These are phyloP conservation scores for Linyphia triangularis DNA, from an alignment of 2,888 invertebrate species.

Conservation along the genomic window DNA sequence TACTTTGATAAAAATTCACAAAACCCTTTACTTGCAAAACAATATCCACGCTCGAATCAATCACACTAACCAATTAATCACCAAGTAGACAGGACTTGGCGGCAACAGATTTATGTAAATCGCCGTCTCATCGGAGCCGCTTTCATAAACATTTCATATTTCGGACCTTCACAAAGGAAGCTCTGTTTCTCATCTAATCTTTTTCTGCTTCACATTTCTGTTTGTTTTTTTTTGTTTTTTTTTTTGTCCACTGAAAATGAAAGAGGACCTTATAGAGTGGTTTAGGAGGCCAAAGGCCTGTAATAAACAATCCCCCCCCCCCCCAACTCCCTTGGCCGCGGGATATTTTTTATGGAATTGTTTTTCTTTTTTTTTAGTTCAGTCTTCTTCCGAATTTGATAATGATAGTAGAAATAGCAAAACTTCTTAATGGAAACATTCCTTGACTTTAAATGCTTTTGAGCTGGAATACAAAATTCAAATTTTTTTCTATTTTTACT, in stretches of 20 bases:
- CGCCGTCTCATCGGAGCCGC: slow-evolving; percentile 29
- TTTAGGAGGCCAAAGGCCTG: slow-evolving; percentile 58
- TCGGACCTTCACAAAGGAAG: background rate
- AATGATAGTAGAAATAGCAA: too few relatives aligned
- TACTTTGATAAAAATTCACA: too few relatives aligned
- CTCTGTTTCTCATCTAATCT: slow-evolving; percentile 21
- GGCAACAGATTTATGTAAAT: slow-evolving; percentile 55
- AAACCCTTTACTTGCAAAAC: background rate
- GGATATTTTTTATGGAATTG: too few relatives aligned
- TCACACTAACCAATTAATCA: background rate
- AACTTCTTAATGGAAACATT: too few relatives aligned
- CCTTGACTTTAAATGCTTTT: too few relatives aligned
- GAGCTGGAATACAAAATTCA: too few relatives aligned
- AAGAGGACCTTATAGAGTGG: slow-evolving; percentile 53
- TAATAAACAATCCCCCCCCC: too few relatives aligned
- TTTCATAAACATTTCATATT: slow-evolving; percentile 5
- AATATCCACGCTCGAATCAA: background rate
- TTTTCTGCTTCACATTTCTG: background rate
- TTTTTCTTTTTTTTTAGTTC: too few relatives aligned
- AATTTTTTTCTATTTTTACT: too few relatives aligned
- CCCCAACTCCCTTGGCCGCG: too few relatives aligned
- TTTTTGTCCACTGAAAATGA: too few relatives aligned
- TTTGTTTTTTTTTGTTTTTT: background rate
- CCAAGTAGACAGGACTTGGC: background rate
- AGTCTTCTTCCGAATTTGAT: too few relatives aligned